A percentile compares a stretch with the other conserved stretches of the same genome.
phyloP scores from a whole-genome alignment of 2,888 invertebrate species.

The Psylliodes chrysocephalus region DNA sequence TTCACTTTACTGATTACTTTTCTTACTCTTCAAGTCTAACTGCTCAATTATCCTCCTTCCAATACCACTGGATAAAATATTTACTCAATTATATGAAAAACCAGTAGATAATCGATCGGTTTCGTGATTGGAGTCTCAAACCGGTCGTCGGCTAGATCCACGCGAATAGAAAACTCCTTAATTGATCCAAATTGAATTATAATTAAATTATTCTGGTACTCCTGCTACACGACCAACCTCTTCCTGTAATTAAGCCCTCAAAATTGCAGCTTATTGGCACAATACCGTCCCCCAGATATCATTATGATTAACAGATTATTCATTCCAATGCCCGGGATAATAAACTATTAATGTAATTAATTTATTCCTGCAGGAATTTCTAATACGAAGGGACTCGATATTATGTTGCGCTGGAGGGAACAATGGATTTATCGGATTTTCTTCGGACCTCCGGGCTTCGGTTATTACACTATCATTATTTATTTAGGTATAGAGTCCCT shows the following conservation, averaged over 20 bases:
- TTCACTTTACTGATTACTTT: too few species aligned
- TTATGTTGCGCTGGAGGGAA: background rate
- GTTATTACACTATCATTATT: too few species aligned
- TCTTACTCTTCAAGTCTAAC: too few species aligned
- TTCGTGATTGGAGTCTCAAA: too few species aligned
- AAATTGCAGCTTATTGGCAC: constrained; percentile 26
- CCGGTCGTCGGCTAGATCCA: too few species aligned
- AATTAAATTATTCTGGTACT: constrained; percentile 23
- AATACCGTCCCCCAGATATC: constrained; percentile 46
- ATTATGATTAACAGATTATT: constrained; percentile 46
- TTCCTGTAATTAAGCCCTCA: constrained; percentile 26
- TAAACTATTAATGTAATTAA: constrained; percentile 52
- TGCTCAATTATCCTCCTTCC: too few species aligned
- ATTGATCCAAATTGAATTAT: constrained; percentile 8
- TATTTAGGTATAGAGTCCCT: too few species aligned
- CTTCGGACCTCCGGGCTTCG: background rate
- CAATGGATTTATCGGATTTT: constrained; percentile 5
- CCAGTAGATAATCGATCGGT: too few species aligned
- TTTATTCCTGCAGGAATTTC: constrained; percentile 49
- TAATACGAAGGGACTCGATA: constrained; percentile 30
- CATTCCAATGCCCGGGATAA: constrained; percentile 48
- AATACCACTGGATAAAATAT: too few species aligned
- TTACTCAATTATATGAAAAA: too few species aligned
- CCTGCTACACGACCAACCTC: constrained; percentile 1
- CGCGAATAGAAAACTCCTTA: constrained; percentile 2